Percentiles rank a stretch among this genome's conserved stretches.
Evolutionary conservation across 2,888 invertebrate species (phyloP).

Genomic region (Laothoe populi): DNA sequence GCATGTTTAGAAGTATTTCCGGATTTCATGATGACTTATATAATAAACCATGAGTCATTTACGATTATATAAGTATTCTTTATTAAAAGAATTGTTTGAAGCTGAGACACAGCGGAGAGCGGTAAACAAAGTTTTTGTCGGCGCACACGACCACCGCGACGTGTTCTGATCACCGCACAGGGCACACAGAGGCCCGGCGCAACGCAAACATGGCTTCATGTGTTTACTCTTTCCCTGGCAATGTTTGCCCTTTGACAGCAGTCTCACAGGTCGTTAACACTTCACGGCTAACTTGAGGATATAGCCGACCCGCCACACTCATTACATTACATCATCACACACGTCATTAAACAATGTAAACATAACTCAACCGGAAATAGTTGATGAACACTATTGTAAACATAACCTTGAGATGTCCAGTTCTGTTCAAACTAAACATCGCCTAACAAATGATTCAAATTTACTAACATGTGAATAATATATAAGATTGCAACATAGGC

Average conservation of each 20-base stretch:
- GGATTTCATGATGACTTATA: background rate
- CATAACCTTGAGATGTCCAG: conserved; percentile 21
- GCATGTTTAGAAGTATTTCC: background rate
- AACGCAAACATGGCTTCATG: conserved; percentile 57
- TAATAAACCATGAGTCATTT: background rate
- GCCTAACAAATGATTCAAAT: conserved; percentile 7
- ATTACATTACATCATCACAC: conserved; percentile 62
- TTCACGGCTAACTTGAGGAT: conserved; percentile 71
- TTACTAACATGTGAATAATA: conserved; percentile 1
- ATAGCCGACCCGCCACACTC: conserved; percentile 44
- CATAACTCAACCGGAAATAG: conserved; percentile 54
- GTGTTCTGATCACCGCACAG: conserved; percentile 50
- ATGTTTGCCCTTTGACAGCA: conserved; percentile 83
- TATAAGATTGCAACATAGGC: too few relatives aligned
- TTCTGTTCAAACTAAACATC: too few relatives aligned
- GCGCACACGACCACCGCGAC: conserved; percentile 62
- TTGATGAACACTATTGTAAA: conserved; percentile 32
- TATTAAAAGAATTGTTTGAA: conserved; percentile 12
- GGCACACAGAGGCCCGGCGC: conserved; percentile 63
- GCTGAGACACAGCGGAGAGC: conserved; percentile 9
- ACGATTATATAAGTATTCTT: background rate
- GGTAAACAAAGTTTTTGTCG: conserved; percentile 20
- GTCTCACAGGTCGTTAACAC: conserved; percentile 83
- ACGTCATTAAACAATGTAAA: conserved; percentile 56
- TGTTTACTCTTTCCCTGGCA: conserved; percentile 63